phyloP scores from a whole-genome alignment of 2,888 invertebrate genomes.

The Scrobipalpa costella region DNA sequence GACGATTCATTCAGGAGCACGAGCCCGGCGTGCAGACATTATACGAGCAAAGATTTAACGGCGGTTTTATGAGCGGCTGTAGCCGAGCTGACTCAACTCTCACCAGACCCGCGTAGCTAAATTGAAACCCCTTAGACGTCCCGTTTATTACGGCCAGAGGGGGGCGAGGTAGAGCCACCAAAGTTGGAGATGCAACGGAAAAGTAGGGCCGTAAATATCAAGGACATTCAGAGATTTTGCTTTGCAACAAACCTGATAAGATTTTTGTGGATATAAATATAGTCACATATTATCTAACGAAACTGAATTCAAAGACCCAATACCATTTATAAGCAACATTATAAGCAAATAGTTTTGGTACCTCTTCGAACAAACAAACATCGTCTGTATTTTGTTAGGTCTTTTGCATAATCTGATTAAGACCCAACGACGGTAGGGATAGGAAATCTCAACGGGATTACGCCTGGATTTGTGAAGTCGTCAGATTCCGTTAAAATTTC shows the following conservation, averaged over 20 bases:
- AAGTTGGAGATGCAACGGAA: slow-evolving; percentile 18
- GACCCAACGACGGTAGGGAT: slow-evolving; percentile 29
- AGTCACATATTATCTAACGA: neutral
- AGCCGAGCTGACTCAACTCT: slow-evolving; percentile 60
- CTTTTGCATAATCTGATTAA: slow-evolving; percentile 41
- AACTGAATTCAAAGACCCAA: no score
- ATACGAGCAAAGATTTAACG: slow-evolving; percentile 53
- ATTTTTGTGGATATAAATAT: neutral
- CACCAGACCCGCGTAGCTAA: neutral
- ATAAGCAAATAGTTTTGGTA: no score
- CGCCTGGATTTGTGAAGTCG: slow-evolving; percentile 35
- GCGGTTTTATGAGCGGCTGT: slow-evolving; percentile 66
- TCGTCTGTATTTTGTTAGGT: slow-evolving; percentile 31
- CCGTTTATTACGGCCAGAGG: neutral
- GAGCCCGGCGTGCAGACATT: slow-evolving; percentile 17
- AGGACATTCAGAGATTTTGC: slow-evolving; percentile 1
- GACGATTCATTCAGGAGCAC: slow-evolving; percentile 21
- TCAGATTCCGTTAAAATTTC: slow-evolving; percentile 32
- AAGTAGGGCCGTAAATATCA: slow-evolving; percentile 22
- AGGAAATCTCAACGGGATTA: slow-evolving; percentile 39
- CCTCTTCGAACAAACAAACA: neutral
- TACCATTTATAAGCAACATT: no score
- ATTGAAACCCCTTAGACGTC: slow-evolving; percentile 11
- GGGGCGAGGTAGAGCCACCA: slow-evolving; percentile 3
- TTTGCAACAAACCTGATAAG: slow-evolving; percentile 15